Percentiles rank a stretch among this genome's conserved stretches.
These are phyloP conservation scores for Myotis myotis DNA, from an alignment of 2,797 vertebrate genomes.

Conservation along the genomic window DNA sequence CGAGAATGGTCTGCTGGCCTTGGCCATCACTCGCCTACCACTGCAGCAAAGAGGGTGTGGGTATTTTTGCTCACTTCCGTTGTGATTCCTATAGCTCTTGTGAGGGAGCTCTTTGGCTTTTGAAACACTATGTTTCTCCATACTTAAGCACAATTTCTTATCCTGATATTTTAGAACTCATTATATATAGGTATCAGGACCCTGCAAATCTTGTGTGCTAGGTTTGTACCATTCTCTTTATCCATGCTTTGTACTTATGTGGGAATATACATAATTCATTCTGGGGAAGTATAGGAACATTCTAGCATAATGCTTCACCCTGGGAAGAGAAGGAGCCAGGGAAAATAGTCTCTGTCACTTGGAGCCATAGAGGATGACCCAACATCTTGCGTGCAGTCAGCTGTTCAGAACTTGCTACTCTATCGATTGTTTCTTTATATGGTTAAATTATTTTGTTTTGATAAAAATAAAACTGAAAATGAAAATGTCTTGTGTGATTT, in stretches of 20 bases:
- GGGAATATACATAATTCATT: neutral
- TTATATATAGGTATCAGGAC: neutral
- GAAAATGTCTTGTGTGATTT: constrained; percentile 34
- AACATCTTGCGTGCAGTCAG: neutral
- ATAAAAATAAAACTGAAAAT: constrained; percentile 74
- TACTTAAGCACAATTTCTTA: neutral
- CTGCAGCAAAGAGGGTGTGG: neutral
- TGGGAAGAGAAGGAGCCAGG: neutral
- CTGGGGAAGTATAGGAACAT: neutral
- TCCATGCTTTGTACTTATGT: neutral
- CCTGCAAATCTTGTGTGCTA: neutral
- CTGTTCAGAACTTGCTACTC: neutral
- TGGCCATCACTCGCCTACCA: neutral
- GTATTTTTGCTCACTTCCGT: neutral
- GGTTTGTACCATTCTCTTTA: neutral
- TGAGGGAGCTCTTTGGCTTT: neutral
- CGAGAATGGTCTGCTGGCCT: neutral
- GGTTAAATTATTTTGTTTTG: constrained; percentile 76
- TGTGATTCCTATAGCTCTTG: neutral
- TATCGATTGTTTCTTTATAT: constrained; percentile 53
- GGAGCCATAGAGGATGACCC: neutral
- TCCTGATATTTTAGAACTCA: neutral
- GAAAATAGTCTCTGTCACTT: neutral
- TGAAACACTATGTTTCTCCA: constrained; percentile 23
- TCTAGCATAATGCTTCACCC: neutral